Base-by-base conservation (phyloP, 2,797 vertebrate genomes). In the Cossypha heuglini region DNA sequence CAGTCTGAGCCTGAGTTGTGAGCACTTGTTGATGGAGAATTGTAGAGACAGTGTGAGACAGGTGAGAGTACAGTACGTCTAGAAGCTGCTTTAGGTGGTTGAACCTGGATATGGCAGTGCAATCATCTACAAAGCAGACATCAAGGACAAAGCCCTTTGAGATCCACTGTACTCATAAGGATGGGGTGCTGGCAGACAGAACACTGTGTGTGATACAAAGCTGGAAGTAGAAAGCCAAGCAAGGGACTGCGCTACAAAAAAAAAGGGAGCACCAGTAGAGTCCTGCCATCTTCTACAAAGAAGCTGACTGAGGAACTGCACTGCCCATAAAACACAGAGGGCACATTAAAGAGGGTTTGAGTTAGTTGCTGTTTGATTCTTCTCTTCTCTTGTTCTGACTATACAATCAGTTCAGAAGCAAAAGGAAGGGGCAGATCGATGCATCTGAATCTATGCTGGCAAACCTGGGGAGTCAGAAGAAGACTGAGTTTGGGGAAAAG, bases 91-190 rank as follows among this genome's bases (percentile, higher is more conserved):
- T 83, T 81, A 72, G 31, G 81, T 83, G 73, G 57, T 8, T 85
- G 77, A 93, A 91, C 63, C 14, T 67, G 35, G 43, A 21, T 61
- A 31, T 16, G 31, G 90, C 55, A 71, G 54, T 6, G 38, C 0
- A 4, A 69, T 57, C 51, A 78, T 66, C 80, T 71, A 74, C 52
- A 74, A 94, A 94, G 57, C 45, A 80, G 49, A 82, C 88, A 93
- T 61, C 49, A 91, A 92, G 77, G 52, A 83, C 63, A 77, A 79
- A 91, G 57, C 45, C 59, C 61, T 93, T 68, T 85, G 80, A 96
- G 93, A 84, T n/a, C 45, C 68, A 79, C 40, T 12, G 12, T 9
- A n/a, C 58, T 87, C 75, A 22, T 5, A n/a, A 81, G 45, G 54
- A 85, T 1, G 3, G 37, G 64, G 61, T 68, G 68, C 54, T 62